Evolutionary conservation across 2,888 invertebrate genomes (phyloP), one percentile per base, ranked within the genome.

Genomic region (Drosophila picticornis): DNA sequence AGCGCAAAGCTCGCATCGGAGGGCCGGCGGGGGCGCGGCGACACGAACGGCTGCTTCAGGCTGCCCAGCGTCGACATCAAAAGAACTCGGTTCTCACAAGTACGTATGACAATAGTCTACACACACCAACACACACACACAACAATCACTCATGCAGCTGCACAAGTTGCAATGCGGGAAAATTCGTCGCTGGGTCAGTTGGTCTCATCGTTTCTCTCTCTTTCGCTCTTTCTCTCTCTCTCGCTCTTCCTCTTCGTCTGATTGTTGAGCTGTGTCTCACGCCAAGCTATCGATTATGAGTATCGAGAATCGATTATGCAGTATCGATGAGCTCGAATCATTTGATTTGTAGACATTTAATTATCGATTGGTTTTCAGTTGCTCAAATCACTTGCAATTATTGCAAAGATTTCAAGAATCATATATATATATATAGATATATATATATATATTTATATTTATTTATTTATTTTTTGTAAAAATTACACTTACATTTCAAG

Each of bases 11-110:
- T 93, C 90, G 93, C 70, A 92, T 91, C 77, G 98, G 98, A 93
- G 98, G 98, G 93, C 98, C 98, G 90, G 96, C 98, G 94, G 96
- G 95, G 90, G 94, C 96, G 88, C 95, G 98, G 87, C 96, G 98
- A 83, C 97, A 96, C 93, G 96, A 96, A 91, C 95, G 95, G 84
- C 94, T 96, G 93, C 95, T 96, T 91, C 96, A 97, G 94, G 96
- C 93, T 90, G 92, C 94, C 83, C 95, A 94, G 77, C 94, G 95
- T 92, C 94, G 94, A 79, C 92, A 92, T 80, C 92, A 93, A 83
- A 93, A 93, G 91, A 93, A 93, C 88, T 92, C 93, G 76, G 90
- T 92, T 83, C 86, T 93, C 74, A 91, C 93, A 94, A 93, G 93
- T 93, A 93, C 89, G 93, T 93, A 92, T 87, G 60, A 57, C 38